Conservation (phyloP, 2,888 invertebrate genomes). For the Syrista parreyssii region DNA sequence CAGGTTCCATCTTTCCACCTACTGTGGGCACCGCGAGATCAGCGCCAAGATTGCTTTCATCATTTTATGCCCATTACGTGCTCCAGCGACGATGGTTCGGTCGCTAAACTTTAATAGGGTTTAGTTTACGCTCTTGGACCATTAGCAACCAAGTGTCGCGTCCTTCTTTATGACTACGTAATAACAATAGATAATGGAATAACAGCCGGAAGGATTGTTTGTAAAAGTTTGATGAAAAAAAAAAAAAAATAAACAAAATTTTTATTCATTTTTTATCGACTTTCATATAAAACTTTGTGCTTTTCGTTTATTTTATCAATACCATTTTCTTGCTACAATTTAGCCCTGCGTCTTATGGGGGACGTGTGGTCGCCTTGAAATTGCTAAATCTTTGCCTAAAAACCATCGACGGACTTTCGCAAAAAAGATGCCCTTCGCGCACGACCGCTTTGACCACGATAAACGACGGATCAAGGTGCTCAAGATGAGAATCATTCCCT, state of each 20-base stretch:
- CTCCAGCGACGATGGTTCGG: slow-evolving; percentile 31
- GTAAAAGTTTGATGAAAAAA: background rate
- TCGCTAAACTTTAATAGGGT: slow-evolving; percentile 44
- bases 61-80: slow-evolving; percentile 57
- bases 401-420: background rate
- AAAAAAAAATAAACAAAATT: accelerated
- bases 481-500: background rate
- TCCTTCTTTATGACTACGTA: background rate
- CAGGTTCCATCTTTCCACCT: slow-evolving; percentile 29
- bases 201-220: background rate
- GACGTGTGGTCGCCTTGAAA: background rate
- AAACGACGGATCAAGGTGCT: background rate
- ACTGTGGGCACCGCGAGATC: slow-evolving; percentile 41
- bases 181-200: background rate
- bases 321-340: background rate
- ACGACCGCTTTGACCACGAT: background rate
- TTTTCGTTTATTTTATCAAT: too few species aligned
- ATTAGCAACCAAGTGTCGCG: slow-evolving; percentile 4
- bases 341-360: background rate
- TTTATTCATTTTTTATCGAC: too few species aligned
- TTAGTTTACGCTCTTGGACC: slow-evolving; percentile 31
- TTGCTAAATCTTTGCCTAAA: slow-evolving; percentile 9
- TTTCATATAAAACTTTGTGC: too few species aligned
- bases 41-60: slow-evolving; percentile 54
- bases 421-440: slow-evolving; percentile 6